phyloP scores from a whole-genome alignment of 1,140 invertebrate species.

The Lordiphosa stackelbergi region DNA sequence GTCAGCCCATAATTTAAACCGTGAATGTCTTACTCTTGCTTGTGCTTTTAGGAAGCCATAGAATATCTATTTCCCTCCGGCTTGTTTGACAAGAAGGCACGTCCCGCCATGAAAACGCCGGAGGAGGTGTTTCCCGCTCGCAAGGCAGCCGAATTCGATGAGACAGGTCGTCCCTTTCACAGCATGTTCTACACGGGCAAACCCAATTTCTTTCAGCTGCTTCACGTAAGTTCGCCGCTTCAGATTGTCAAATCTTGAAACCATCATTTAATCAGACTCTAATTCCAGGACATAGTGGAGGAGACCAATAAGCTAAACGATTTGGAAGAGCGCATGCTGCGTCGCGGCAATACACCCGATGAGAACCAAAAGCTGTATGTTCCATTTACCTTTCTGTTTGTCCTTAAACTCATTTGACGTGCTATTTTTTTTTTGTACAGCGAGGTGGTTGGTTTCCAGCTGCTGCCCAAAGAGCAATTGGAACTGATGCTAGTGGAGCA shows the following conservation, averaged over 20 bases:
- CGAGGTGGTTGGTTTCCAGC: conserved; percentile 79
- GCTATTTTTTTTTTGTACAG: too few species aligned
- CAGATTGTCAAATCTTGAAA: not conserved
- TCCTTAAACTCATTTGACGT: too few species aligned
- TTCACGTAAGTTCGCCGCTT: conserved; percentile 83
- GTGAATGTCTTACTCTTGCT: not conserved
- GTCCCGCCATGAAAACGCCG: conserved; percentile 92
- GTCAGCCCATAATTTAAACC: not conserved
- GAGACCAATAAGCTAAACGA: conserved; percentile 83
- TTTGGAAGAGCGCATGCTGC: conserved; percentile 83
- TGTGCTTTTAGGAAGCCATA: conserved; percentile 85
- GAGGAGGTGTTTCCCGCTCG: conserved; percentile 89
- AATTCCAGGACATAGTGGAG: conserved; percentile 80
- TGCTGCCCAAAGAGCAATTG: conserved; percentile 84
- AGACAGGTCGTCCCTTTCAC: conserved; percentile 90
- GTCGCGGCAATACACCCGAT: conserved; percentile 80
- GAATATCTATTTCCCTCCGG: conserved; percentile 95
- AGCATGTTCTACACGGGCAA: conserved; percentile 92
- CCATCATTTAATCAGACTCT: conserved; percentile 1
- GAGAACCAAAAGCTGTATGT: conserved; percentile 81
- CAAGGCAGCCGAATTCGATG: conserved; percentile 94
- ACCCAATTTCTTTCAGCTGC: conserved; percentile 88
- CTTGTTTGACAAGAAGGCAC: conserved; percentile 87
- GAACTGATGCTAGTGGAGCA: conserved; percentile 85
- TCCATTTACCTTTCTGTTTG: too few species aligned